These are phyloP conservation scores for Tyto alba DNA, from an alignment of 2,113 vertebrate species.

Conservation along the genomic window DNA sequence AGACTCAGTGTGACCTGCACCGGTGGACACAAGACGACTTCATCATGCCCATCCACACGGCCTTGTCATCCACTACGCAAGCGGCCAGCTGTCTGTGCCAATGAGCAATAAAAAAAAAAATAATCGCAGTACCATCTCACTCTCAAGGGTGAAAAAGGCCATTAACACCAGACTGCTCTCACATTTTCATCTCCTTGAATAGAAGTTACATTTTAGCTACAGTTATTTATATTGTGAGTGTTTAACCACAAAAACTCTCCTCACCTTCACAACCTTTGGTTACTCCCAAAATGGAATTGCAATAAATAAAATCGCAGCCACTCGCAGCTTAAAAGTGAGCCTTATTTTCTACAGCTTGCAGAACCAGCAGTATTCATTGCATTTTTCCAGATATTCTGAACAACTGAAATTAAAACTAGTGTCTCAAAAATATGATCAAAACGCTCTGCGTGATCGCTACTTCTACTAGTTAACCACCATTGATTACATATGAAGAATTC, in stretches of 20 bases:
- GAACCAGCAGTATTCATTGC: not conserved
- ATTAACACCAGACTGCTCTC: not conserved
- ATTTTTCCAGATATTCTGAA: not conserved
- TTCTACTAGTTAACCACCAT: not conserved
- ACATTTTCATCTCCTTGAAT: not conserved
- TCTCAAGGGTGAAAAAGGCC: not conserved
- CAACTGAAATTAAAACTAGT: not conserved
- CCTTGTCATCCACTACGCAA: not conserved
- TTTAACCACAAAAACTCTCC: conserved; percentile 23
- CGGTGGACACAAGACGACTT: not conserved
- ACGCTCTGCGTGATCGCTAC: not conserved
- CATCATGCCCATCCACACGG: not conserved
- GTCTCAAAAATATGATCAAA: not conserved
- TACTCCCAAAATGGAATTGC: not conserved
- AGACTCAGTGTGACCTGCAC: not conserved
- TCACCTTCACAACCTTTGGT: not conserved
- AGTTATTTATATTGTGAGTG: conserved; percentile 1
- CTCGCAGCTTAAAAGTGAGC: not conserved
- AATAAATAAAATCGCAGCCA: not conserved
- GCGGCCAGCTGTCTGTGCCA: not conserved
- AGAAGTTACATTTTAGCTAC: conserved; percentile 33
- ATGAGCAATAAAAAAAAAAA: not conserved
- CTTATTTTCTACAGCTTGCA: not conserved
- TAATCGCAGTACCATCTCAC: not conserved
- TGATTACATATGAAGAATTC: not conserved